Evolutionary conservation across 1,140 invertebrate genomes (phyloP), one percentile per base, ranked within the genome.

Genomic region (Gyrodactylus bullatarudis): DNA sequence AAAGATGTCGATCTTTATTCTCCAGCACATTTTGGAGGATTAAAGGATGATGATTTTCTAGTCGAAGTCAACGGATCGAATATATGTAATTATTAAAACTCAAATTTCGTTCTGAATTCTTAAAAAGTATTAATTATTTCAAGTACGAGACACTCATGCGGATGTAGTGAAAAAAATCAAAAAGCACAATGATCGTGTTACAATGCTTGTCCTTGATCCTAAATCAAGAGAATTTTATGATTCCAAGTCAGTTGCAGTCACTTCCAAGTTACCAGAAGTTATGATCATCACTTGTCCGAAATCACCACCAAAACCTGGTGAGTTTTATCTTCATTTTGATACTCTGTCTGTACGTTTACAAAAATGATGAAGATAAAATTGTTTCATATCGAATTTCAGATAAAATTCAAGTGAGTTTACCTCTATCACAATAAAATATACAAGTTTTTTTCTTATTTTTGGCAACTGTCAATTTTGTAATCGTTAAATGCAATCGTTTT

Each of bases 1-100:
- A 91, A 91, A 23, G 91, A 91, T 80, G 89, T 95, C 26, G 91
- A 95, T 81, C 85, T 86, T 8, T 86, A 86, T 21, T 90, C 88
- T 2, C 91, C 91, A 20, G 89, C 91, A 20, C 87, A 91, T 78
- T 81, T 84, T 0, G 88, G 89, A 20, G 90, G 90, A 1, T 80
- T 95, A 1, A 84, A 84, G 69, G 86, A 89, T 79, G 88, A 88
- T 27, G 90, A 94, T 80, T 85, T 87, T 26, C 34, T 76, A 23
- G 23, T 76, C 1, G 75, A 72, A 26, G 75, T 76, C 20, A 76
- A 76, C 73, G 75, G 73, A 0, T 16, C 68, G n/a, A 68, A 68
- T 0, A 70, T 76, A 8, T 20, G 69, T 71, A 22, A n/a, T n/a
- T n/a, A n/a, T n/a, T n/a, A n/a, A n/a, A n/a, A n/a, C n/a, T n/a